Conservation (phyloP, 1,140 invertebrate species). For the Papilio helenus region DNA sequence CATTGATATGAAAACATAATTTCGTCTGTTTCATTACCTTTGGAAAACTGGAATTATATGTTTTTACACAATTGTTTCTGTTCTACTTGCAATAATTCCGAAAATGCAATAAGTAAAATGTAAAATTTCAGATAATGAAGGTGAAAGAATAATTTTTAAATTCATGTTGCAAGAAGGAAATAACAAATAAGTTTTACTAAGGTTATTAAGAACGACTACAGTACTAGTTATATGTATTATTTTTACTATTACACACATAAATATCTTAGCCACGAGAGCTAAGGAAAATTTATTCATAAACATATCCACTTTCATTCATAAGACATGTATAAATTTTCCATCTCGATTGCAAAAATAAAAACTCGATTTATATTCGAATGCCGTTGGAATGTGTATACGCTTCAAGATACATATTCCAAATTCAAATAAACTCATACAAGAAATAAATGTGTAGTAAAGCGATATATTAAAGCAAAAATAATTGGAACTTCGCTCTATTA, state of each 20-base stretch:
- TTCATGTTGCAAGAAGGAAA: neutral
- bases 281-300: constrained; percentile 30
- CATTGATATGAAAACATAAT: neutral
- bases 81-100: neutral
- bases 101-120: neutral
- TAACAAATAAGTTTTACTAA: neutral
- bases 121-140: neutral
- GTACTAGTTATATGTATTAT: neutral
- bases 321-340: constrained; percentile 37
- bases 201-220: neutral
- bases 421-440: neutral
- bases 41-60: neutral
- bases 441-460: neutral
- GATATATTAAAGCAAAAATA: neutral
- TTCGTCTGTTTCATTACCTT: neutral
- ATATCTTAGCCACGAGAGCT: neutral
- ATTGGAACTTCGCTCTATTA: neutral
- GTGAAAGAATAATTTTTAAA: neutral
- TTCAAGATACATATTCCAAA: neutral
- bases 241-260: neutral
- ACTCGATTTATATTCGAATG: constrained; percentile 39
- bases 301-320: constrained; percentile 19
- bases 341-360: constrained; percentile 33
- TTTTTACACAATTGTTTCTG: neutral
- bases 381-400: neutral